Base-by-base conservation (phyloP, 2,113 vertebrate genomes). In the Mystacornis crossleyi region DNA sequence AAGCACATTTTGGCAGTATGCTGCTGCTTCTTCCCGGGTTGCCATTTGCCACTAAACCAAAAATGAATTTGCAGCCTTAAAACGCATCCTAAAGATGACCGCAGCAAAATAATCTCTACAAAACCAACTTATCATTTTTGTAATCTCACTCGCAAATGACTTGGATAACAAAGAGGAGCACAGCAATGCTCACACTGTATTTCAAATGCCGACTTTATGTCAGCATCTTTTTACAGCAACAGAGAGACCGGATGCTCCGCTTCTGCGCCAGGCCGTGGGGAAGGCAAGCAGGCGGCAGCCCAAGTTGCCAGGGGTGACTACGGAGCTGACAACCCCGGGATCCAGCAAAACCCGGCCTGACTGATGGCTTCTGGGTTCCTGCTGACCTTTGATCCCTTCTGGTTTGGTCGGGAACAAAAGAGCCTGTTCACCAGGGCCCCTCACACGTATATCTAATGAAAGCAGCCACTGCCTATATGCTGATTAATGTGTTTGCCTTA, bases 351-450 rank as follows among this genome's bases (percentile, higher is more conserved):
- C 98, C 98, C 72, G 0, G 86, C 89, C 97, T 98, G 98, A 99
- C 98, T 98, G 99, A 99, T 98, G 98, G 98, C 98, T 98, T 99
- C 98, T 98, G 97, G 98, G 98, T 97, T 98, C 98, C 97, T 62
- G 81, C 42, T 96, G 98, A 98, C 98, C 99, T 98, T 97, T 99
- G 98, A 98, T 98, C 98, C 98, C 92, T 95, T 93, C 90, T 98
- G 98, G 97, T 97, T 97, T 97, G 96, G 97, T 93, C 2, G 11
- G 97, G 97, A 98, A 98, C 91, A 98, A 98, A 98, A 96, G 96
- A 98, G 94, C 93, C 91, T n/a, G 96, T 98, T 98, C 97, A 89
- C 88, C 89, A 95, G 98, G 97, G 98, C 98, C 97, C 97, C 95
- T 90, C 38, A 29, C 95, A 95, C 61, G 14, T 93, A 95, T 87